phyloP scores from a whole-genome alignment of 2,113 vertebrate genomes.

The Chitala chitala region DNA sequence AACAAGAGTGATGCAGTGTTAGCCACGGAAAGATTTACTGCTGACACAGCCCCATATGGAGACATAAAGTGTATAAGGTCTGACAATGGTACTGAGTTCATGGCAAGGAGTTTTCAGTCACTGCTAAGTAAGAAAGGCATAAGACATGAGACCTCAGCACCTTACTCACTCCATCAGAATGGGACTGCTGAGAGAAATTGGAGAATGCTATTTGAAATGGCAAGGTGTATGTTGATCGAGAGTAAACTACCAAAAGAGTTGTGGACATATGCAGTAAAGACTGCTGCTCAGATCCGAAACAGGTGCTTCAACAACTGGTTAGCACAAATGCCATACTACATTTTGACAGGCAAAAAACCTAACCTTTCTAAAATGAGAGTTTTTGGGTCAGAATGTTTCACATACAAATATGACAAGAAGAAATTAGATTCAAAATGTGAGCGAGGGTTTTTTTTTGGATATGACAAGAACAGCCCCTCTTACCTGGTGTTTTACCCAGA shows the following conservation, averaged over 20 bases:
- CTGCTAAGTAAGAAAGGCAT: too few species aligned
- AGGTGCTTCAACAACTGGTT: conserved; percentile 16
- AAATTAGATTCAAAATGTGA: too few species aligned
- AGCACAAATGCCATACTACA: conserved; percentile 15
- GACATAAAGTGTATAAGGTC: not conserved
- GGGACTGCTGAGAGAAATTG: too few species aligned
- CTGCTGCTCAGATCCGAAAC: conserved; percentile 19
- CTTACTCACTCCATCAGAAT: too few species aligned
- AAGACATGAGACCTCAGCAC: too few species aligned
- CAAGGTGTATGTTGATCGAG: conserved; percentile 22
- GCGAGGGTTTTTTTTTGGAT: too few species aligned
- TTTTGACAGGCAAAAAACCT: conserved; percentile 24
- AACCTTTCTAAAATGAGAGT: not conserved
- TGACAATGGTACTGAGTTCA: conserved; percentile 8
- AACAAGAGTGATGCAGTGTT: not conserved
- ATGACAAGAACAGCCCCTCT: too few species aligned
- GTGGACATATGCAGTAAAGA: conserved; percentile 26
- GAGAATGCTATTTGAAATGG: too few species aligned
- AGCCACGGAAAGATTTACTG: not conserved
- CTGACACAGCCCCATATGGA: not conserved
- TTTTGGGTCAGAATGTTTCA: too few species aligned
- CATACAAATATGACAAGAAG: too few species aligned
- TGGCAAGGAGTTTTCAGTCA: not conserved
- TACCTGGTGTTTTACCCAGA: not conserved
- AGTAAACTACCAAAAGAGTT: conserved; percentile 4